Evolutionary conservation across 2,797 vertebrate species (phyloP).

Genomic region (Erethizon dorsatum): DNA sequence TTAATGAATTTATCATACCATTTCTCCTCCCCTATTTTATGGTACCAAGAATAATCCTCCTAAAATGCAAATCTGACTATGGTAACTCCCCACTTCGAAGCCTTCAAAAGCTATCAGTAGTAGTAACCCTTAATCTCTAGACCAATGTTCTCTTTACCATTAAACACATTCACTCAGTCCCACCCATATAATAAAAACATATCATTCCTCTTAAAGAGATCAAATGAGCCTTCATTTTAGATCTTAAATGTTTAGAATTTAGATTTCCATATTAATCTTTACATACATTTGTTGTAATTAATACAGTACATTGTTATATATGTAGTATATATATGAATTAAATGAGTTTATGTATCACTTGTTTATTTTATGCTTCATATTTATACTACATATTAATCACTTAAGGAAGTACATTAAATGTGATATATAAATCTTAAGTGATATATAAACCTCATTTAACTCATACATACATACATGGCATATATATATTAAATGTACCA

Average conservation of each 20-base stretch:
- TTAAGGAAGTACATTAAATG: background rate
- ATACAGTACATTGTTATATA: background rate
- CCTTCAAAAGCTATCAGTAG: background rate
- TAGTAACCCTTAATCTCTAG: background rate
- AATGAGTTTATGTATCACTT: background rate
- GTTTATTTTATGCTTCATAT: background rate
- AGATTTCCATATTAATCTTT: background rate
- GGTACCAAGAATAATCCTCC: background rate
- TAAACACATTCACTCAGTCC: background rate
- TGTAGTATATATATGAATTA: background rate
- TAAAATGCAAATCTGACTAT: slow-evolving; percentile 11
- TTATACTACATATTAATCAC: background rate
- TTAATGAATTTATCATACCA: background rate
- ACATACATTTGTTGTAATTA: background rate
- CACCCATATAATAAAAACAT: background rate
- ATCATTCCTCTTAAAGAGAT: background rate
- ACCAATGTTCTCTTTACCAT: background rate
- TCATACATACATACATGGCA: background rate
- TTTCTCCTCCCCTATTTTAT: background rate
- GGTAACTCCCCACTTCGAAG: background rate
- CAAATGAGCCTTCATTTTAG: slow-evolving; percentile 20
- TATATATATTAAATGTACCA: background rate
- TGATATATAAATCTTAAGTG: background rate
- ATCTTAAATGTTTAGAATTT: background rate
- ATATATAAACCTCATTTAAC: slow-evolving; percentile 7